Evolutionary conservation across 2,797 vertebrate genomes (phyloP).

Genomic region (Argyrosomus regius): DNA sequence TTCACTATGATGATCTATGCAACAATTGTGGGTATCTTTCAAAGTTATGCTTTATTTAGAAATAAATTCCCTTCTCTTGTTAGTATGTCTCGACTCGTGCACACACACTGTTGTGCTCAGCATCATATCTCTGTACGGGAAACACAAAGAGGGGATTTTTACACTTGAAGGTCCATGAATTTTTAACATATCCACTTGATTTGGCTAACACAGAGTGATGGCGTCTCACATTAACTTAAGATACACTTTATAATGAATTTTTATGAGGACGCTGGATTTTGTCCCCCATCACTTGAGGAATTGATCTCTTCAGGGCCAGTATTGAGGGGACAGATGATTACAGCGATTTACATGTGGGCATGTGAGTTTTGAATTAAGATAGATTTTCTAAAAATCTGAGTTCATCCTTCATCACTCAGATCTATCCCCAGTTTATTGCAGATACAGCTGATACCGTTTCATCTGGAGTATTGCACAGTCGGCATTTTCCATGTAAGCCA

Average conservation of each 20-base stretch:
- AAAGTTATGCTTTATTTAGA: not conserved
- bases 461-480: slow-evolving; percentile 37
- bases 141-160: not conserved
- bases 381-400: not conserved
- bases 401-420: not conserved
- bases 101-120: not conserved
- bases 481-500: slow-evolving; percentile 37
- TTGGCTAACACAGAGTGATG: not conserved
- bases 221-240: not conserved
- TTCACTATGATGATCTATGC: too few relatives aligned
- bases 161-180: not conserved
- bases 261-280: not conserved
- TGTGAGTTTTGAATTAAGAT: not conserved
- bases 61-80: not conserved
- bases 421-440: not conserved
- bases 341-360: too few relatives aligned
- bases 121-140: not conserved
- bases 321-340: not conserved
- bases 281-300: not conserved
- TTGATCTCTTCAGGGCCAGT: not conserved
- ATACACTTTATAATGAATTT: not conserved
- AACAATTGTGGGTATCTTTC: not conserved
- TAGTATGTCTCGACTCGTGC: not conserved
- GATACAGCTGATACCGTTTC: slow-evolving; percentile 17
- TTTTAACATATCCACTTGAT: not conserved